phyloP scores from a whole-genome alignment of 2,113 vertebrate genomes.

The Paracanthobrama guichenoti region DNA sequence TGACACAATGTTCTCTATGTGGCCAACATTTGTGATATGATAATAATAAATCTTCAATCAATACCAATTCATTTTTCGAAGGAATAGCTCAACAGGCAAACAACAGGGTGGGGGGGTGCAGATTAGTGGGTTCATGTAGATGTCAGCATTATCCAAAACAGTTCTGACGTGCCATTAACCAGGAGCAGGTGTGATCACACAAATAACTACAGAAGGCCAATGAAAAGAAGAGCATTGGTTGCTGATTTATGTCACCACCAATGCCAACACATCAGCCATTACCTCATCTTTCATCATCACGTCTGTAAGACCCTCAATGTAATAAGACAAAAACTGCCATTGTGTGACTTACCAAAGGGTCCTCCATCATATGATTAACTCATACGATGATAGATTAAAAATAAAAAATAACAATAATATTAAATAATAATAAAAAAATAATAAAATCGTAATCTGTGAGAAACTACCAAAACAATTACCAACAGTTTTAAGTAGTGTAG shows the following conservation, averaged over 20 bases:
- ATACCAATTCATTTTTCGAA: background rate
- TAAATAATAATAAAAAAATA: background rate
- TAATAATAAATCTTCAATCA: background rate
- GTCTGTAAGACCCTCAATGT: constrained; percentile 39
- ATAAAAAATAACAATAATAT: background rate
- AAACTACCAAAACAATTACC: too few species aligned
- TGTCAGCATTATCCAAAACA: constrained; percentile 27
- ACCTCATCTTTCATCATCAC: constrained; percentile 55
- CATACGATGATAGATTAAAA: background rate
- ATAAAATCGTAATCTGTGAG: background rate
- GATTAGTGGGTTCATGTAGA: constrained; percentile 24
- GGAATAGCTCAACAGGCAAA: background rate
- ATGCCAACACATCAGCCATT: constrained; percentile 50
- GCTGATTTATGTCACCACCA: constrained; percentile 33
- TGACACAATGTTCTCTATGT: background rate
- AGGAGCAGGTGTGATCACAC: constrained; percentile 34
- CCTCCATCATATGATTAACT: background rate
- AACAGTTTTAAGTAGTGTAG: too few species aligned
- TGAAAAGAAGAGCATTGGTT: constrained; percentile 24
- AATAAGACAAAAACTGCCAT: constrained; percentile 43
- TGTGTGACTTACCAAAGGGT: constrained; percentile 16
- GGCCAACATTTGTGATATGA: background rate
- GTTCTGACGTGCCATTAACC: background rate
- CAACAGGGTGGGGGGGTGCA: background rate
- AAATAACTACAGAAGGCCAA: constrained; percentile 22